Conservation (phyloP, 1,140 invertebrate genomes). For the Macrostomum lignano region DNA sequence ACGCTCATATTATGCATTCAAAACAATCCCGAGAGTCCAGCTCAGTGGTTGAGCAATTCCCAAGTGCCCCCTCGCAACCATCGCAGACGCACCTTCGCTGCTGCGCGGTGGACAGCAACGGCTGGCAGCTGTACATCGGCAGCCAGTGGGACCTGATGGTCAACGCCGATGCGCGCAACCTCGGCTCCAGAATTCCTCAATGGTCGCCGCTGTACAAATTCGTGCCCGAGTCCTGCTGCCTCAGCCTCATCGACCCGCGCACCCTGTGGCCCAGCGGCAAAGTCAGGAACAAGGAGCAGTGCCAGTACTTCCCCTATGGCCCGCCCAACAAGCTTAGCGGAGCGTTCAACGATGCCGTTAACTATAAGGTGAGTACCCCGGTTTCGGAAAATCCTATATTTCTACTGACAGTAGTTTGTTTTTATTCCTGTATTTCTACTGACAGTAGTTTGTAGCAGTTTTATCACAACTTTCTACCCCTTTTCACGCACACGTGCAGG, state of each 20-base stretch:
- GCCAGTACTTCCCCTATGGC: slow-evolving; percentile 3
- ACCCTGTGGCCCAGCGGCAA: slow-evolving; percentile 3
- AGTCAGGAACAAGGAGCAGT: not conserved
- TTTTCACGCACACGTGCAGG: no score
- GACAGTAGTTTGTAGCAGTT: no score
- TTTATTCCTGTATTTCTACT: no score
- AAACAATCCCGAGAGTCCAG: no score
- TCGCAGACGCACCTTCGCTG: slow-evolving; percentile 4
- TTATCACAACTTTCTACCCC: no score
- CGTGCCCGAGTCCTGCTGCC: slow-evolving; percentile 6
- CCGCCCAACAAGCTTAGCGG: slow-evolving; percentile 1
- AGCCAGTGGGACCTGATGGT: not conserved
- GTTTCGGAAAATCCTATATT: no score
- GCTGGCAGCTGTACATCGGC: slow-evolving; percentile 1
- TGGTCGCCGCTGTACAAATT: not conserved
- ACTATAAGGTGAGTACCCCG: slow-evolving; percentile 6
- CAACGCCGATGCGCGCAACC: not conserved
- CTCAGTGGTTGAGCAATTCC: no score
- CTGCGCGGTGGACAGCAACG: not conserved
- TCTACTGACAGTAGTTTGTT: no score
- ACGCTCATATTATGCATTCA: no score
- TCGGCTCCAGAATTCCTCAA: not conserved
- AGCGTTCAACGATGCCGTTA: slow-evolving; percentile 1
- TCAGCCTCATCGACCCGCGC: not conserved
- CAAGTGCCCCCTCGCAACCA: no score